Evolutionary conservation across 2,888 invertebrate genomes (phyloP), one percentile per base, ranked within the genome.

Genomic region (Phasia obesa): DNA sequence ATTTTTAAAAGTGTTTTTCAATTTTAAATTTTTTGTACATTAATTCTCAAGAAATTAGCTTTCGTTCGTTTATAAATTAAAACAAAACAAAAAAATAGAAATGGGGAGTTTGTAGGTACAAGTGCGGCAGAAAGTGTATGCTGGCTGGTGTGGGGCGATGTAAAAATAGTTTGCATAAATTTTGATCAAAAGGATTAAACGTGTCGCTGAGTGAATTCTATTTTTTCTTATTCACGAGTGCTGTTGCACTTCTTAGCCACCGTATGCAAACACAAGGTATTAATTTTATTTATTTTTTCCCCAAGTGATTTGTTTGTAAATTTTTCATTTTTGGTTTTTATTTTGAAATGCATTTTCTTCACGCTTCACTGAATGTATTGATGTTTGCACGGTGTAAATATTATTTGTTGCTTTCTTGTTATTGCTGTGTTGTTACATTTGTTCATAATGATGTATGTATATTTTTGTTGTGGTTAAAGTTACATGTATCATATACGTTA

Each of bases 101-200:
- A 17, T 53, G 17, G 44, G 27, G 51, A 21, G 49, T 59, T 21
- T 17, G 21, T 9, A 19, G 19, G 23, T 55, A 13, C n/a, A 42
- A 42, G 15, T 53, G 42, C 27, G 70, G 13, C 31, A 42, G 57
- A 49, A 44, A 60, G 9, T 49, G 65, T 51, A 60, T 38, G 47
- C 25, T 62, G 55, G 55, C 31, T 44, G 49, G 21, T 67, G 73
- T 49, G 49, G 65, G 53, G 35, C 25, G 59, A 27, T 71, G 65
- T 83, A 83, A 79, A 83, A 83, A 83, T 83, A 83, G 79, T 83
- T 75, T 65, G 55, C 69, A 55, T 75, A 69, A 75, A 70, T 79
- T 59, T 42, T 79, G 75, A 83, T 83, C 75, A 83, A 83, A 83
- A 83, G 79, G 83, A 83, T 79, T 83, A 83, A 79, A 76, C 75